Percentiles rank a stretch among this genome's conserved stretches.
phyloP scores from a whole-genome alignment of 1,140 invertebrate genomes.

The Lucilia sericata region DNA sequence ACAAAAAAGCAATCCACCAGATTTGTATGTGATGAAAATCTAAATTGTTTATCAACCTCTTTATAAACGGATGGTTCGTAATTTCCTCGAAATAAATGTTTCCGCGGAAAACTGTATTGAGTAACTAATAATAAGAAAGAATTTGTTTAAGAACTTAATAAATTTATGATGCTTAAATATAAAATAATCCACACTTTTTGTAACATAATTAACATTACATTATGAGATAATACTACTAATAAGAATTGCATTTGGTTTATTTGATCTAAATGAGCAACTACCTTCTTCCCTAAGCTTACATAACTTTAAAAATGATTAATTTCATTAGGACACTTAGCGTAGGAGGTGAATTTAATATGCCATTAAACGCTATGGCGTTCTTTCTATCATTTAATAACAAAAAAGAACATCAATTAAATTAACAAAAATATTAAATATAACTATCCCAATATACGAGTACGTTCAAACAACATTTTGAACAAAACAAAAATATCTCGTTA shows the following conservation, averaged over 20 bases:
- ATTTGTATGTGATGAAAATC: no score
- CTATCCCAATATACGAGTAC: no score
- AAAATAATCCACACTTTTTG: background rate
- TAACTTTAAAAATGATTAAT: background rate
- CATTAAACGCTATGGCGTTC: background rate
- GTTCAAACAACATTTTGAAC: background rate
- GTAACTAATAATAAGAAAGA: background rate
- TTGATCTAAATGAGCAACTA: slow-evolving; percentile 16
- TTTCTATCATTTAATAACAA: background rate
- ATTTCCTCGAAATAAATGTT: background rate
- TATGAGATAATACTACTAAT: slow-evolving; percentile 12
- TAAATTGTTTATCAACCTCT: background rate
- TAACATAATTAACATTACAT: slow-evolving; percentile 12
- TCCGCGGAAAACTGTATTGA: background rate
- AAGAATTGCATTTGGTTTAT: slow-evolving; percentile 16
- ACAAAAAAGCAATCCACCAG: no score
- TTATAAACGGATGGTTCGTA: background rate
- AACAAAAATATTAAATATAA: background rate
- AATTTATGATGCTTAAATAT: background rate
- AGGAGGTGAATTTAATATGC: background rate
- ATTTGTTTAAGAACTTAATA: background rate
- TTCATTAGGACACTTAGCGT: background rate
- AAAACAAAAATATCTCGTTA: background rate
- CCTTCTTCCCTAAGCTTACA: slow-evolving; percentile 4
- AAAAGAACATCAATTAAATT: background rate